Percentiles rank a stretch among this genome's conserved stretches.
Conservation (phyloP, 1,140 invertebrate species). For the Drosophila tristis region DNA sequence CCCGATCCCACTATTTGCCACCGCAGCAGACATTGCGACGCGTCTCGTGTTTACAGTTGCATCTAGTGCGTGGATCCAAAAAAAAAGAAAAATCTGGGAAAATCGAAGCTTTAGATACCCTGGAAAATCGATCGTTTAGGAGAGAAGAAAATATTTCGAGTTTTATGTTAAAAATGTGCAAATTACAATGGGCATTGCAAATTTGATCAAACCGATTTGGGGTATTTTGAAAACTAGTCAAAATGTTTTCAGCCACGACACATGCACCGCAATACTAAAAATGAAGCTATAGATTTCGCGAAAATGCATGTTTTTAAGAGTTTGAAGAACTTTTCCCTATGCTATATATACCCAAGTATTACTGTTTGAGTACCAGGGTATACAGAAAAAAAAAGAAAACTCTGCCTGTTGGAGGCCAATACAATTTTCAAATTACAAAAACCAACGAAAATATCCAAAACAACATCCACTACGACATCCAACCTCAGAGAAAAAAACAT, state of each 20-base stretch:
- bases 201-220: too few relatives aligned
- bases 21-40: conserved; percentile 69
- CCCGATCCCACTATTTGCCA: conserved; percentile 8
- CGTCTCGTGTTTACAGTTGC: conserved; percentile 74
- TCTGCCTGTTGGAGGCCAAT: conserved; percentile 52
- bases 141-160: too few relatives aligned
- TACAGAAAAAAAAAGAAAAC: conserved; percentile 21
- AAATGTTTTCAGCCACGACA: too few relatives aligned
- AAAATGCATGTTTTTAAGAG: too few relatives aligned
- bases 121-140: too few relatives aligned
- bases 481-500: conserved; percentile 26
- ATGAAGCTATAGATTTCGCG: too few relatives aligned
- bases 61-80: conserved; percentile 60
- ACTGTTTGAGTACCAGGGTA: not conserved
- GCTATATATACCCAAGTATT: too few relatives aligned
- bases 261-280: too few relatives aligned
- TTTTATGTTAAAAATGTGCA: too few relatives aligned
- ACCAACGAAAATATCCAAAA: conserved; percentile 26
- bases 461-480: conserved; percentile 5
- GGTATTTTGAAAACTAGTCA: too few relatives aligned
- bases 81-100: conserved; percentile 21
- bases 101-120: conserved; percentile 16
- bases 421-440: conserved; percentile 79
- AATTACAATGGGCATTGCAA: too few relatives aligned
- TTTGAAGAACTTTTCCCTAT: too few relatives aligned